Evolutionary conservation across 1,140 invertebrate species (phyloP), one percentile per base, ranked within the genome.

Genomic region (Conopomorpha cramerella): DNA sequence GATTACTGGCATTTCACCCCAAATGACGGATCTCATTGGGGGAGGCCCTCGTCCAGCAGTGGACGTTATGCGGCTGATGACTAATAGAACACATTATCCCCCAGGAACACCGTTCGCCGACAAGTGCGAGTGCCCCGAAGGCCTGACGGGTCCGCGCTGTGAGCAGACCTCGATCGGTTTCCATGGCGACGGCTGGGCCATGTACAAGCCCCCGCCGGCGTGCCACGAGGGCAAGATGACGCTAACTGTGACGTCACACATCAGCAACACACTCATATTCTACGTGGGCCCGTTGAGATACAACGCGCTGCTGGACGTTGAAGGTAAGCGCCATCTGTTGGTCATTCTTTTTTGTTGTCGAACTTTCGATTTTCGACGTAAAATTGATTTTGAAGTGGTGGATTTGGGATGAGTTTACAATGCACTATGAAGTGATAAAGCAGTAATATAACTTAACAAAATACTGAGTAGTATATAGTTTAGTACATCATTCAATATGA

Each of bases 81-180:
- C 10, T 13, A 30, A 30, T 4, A 2, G 8, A 10, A 13, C 11
- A 15, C 2, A 30, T 30, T 16, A 2, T 38, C 41, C 38, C n/a
- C 14, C 33, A 78, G 76, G 82, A 18, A 86, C 85, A 0, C 79
- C 80, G 1, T 68, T 85, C 33, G 79, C 77, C 8, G 81, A 85
- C 31, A 74, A 78, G 34, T 88, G 86, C 56, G 84, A 86, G 33
- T 87, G 86, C 41, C 81, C 82, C 13, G 79, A 80, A 12, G 91
- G 89, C 0, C 88, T 86, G 45, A 86, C 89, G 37, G 96, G 95
- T 0, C 92, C 94, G 0, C 83, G 89, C 30, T 99, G 96, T 66
- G 94, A 98, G 77, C 82, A 90, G 37, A 85, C 93, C 0, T 86
- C 86, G 1, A 87, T 96, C 42, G 89, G 89, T 26, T 98, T 98